Conservation (phyloP, 2,797 vertebrate species). For the Gymnothorax javanicus region DNA sequence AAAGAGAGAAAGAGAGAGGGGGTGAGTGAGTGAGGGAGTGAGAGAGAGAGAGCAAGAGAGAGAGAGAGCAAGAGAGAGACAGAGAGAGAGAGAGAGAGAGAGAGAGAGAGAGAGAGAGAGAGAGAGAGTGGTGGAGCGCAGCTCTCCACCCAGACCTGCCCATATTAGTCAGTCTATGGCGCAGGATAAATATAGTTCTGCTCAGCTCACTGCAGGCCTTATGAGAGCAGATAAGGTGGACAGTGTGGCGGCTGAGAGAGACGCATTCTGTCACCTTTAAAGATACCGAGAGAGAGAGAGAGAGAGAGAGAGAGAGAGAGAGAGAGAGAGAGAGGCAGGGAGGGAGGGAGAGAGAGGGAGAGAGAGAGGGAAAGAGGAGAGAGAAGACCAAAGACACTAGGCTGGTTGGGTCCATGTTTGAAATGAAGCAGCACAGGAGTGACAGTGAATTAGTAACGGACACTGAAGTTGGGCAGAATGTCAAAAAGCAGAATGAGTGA, state of each 20-base stretch:
- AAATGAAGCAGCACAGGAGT: too few species aligned
- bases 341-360: not conserved
- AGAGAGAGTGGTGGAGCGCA: constrained; percentile 57
- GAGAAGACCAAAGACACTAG: not conserved
- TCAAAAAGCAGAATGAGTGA: not conserved
- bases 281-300: constrained; percentile 25
- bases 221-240: constrained; percentile 47
- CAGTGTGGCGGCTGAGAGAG: constrained; percentile 29
- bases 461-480: too few species aligned
- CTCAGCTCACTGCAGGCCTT: constrained; percentile 60
- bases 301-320: constrained; percentile 40
- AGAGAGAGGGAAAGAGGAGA: constrained; percentile 1
- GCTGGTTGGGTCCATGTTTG: too few species aligned
- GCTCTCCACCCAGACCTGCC: constrained; percentile 60
- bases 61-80: too few species aligned
- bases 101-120: constrained; percentile 32
- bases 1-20: too few species aligned
- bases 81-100: constrained; percentile 11
- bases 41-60: too few species aligned
- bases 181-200: constrained; percentile 79
- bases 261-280: constrained; percentile 13
- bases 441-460: too few species aligned
- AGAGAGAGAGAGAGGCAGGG: constrained; percentile 17
- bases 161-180: constrained; percentile 73
- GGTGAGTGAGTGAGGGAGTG: too few species aligned